These are phyloP conservation scores for Tarsius wallacei DNA, from an alignment of 2,797 vertebrate genomes.

Conservation along the genomic window DNA sequence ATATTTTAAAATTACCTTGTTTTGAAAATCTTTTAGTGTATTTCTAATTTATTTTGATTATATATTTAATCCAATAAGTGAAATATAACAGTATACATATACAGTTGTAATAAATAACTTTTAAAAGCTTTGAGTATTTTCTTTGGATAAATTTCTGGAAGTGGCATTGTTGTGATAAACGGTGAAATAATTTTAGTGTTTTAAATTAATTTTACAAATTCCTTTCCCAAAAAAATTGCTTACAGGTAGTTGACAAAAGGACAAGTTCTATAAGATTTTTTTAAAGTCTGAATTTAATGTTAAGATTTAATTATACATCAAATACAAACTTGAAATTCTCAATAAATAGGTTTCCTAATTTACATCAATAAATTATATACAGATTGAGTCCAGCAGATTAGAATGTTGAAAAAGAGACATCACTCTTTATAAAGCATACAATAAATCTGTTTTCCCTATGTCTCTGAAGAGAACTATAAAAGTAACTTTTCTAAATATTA, in stretches of 20 bases:
- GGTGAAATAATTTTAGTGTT: constrained; percentile 30
- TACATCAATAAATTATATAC: background rate
- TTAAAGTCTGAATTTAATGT: background rate
- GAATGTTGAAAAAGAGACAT: background rate
- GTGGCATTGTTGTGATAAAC: background rate
- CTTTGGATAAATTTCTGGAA: background rate
- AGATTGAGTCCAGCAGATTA: background rate
- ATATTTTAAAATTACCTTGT: background rate
- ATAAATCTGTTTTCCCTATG: background rate
- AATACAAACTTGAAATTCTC: background rate
- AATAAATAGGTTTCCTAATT: background rate
- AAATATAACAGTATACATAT: background rate
- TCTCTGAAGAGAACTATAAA: constrained; percentile 25
- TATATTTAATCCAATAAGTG: background rate
- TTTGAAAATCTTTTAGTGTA: background rate
- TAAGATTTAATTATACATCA: constrained; percentile 19
- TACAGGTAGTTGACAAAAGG: background rate
- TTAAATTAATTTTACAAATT: constrained; percentile 3
- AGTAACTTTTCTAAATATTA: constrained; percentile 46
- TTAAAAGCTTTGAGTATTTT: background rate
- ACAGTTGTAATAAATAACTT: background rate
- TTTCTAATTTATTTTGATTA: constrained; percentile 1
- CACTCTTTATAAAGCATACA: background rate
- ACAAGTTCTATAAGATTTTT: background rate
- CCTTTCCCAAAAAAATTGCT: background rate